Conservation (phyloP, 2,888 invertebrate species). For the Didymodactylos carnosus region DNA sequence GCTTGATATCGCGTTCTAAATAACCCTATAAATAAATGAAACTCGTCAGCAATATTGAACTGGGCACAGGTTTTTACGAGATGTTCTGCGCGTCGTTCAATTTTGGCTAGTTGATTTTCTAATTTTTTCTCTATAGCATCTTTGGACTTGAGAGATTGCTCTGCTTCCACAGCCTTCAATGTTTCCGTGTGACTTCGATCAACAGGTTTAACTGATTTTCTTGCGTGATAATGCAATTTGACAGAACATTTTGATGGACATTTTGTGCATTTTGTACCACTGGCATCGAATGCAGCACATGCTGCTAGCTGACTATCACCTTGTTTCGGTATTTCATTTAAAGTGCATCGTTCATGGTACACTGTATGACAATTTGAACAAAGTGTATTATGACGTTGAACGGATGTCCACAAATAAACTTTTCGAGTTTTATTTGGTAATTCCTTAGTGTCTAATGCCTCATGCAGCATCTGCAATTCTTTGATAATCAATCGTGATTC, state of each 20-base stretch:
- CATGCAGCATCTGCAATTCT: neutral
- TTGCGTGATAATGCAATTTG: neutral
- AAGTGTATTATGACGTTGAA: neutral
- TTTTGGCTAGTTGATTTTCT: neutral
- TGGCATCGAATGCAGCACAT: neutral
- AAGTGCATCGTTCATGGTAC: neutral
- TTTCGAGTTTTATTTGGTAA: neutral
- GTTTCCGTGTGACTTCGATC: neutral
- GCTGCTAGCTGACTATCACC: neutral
- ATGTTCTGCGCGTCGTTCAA: neutral
- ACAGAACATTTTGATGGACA: neutral
- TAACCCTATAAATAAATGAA: neutral
- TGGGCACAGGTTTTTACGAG: neutral
- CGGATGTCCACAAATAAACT: neutral
- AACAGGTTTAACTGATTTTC: neutral
- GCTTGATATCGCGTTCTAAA: too few species aligned
- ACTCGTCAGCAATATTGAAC: neutral
- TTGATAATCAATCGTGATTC: neutral
- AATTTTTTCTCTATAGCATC: neutral
- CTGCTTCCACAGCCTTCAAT: neutral
- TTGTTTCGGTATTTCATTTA: neutral
- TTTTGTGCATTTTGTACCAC: neutral
- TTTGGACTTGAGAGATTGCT: neutral
- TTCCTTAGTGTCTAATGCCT: neutral
- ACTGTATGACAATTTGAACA: neutral